phyloP scores from a whole-genome alignment of 2,888 invertebrate genomes.

The Apamea sordens region DNA sequence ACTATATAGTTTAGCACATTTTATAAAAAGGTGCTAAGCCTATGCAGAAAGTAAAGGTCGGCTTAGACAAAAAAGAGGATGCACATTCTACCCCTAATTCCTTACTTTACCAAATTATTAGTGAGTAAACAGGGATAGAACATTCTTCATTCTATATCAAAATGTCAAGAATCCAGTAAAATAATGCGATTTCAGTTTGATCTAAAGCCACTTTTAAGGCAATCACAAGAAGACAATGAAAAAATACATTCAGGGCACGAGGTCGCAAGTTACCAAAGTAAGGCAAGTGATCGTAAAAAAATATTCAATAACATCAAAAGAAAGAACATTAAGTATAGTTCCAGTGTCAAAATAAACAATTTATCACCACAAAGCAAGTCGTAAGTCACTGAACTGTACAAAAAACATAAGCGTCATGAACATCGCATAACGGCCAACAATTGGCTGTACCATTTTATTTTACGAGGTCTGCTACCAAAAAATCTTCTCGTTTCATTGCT shows the following conservation, averaged over 20 bases:
- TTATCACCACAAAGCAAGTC: slow-evolving; percentile 21
- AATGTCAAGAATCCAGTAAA: background rate
- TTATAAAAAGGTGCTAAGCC: background rate
- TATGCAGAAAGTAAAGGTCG: background rate
- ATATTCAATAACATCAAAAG: background rate
- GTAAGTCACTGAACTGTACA: slow-evolving; percentile 49
- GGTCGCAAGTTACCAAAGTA: background rate
- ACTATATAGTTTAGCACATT: background rate
- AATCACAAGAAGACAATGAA: background rate
- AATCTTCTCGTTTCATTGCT: slow-evolving; percentile 46
- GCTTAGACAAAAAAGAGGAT: background rate
- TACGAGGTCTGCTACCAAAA: slow-evolving; percentile 45
- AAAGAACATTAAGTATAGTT: background rate
- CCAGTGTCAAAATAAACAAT: slow-evolving; percentile 19
- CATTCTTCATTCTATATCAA: background rate
- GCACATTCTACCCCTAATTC: background rate
- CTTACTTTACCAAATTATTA: background rate
- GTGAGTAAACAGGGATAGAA: background rate
- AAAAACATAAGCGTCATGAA: slow-evolving; percentile 42
- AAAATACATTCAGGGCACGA: background rate
- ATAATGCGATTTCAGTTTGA: background rate
- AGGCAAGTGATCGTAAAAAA: background rate
- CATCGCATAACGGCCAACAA: slow-evolving; percentile 49
- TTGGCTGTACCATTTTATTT: slow-evolving; percentile 60
- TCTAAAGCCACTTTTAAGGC: background rate